Evolutionary conservation across 2,113 vertebrate genomes (phyloP), one percentile per base, ranked within the genome.

Genomic region (Callionymus lyra): DNA sequence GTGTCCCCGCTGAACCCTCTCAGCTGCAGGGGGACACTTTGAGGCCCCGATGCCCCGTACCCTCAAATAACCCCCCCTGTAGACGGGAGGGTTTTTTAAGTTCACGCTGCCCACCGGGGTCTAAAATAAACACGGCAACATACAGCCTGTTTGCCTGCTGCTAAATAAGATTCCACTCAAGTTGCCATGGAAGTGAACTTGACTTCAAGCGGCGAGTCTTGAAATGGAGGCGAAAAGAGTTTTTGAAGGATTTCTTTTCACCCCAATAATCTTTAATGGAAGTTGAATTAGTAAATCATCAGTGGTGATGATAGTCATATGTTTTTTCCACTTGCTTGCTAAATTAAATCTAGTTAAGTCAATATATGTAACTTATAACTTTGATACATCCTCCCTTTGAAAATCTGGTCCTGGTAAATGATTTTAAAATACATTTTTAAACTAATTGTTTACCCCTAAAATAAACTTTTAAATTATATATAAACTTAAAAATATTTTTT

Each of bases 161-260:
- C 57, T 77, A 78, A n/a, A 77, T 77, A 62, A 78, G 73, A 80
- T 82, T 80, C 72, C 72, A 57, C 34, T 34, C 45, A 18, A 17
- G 53, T 72, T 58, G 21, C 68, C 59, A 64, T 73, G 67, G 54
- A 40, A 31, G 2, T 62, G 37, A 54, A 49, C 56, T 51, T 44
- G 37, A 44, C 17, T 34, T 66, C 54, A 42, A 66, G 50, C 47
- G 19, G 38, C 6, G 42, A 51, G n/a, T 18, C 47, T 10, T 21
- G 31, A 39, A 46, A 44, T 21, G 50, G 41, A 46, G 41, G 56
- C 14, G 16, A 36, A 34, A 21, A 13, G 44, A 33, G 15, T 47
- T 16, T 37, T 38, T 36, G 37, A 47, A n/a, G 33, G 38, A 38
- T 31, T 32, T 31, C 8, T 27, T 27, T 27, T 27, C 21, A 5